Conservation (phyloP, 1,140 invertebrate species). For the Oncopodura yosiiana region DNA sequence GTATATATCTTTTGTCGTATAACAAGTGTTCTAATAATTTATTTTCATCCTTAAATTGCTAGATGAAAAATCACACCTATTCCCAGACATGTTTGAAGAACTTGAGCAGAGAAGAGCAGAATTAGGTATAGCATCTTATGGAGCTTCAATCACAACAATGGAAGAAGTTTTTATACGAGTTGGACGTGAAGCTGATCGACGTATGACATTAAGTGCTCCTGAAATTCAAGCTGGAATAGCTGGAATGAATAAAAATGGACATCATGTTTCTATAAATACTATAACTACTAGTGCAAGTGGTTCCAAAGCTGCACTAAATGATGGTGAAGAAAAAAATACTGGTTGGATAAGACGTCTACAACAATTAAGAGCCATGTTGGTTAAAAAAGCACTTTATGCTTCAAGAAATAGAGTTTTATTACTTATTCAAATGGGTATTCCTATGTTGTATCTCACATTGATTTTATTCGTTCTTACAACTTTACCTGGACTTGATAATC, state of each 20-base stretch:
- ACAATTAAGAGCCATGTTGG: conserved; percentile 38
- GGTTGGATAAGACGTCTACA: conserved; percentile 36
- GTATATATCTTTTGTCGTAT: no score
- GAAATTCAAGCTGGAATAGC: conserved; percentile 44
- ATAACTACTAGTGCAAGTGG: conserved; percentile 60
- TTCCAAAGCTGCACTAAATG: no score
- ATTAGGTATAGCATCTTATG: conserved; percentile 47
- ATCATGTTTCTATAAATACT: conserved; percentile 56
- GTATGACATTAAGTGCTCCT: no score
- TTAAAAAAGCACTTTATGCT: conserved; percentile 38
- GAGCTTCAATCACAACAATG: conserved; percentile 40
- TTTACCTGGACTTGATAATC: conserved; percentile 38
- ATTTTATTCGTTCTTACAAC: conserved; percentile 40
- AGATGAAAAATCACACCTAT: conserved; percentile 36
- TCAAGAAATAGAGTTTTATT: conserved; percentile 36
- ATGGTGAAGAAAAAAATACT: conserved; percentile 30
- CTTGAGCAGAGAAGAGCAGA: conserved; percentile 42
- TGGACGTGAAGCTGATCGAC: conserved; percentile 52
- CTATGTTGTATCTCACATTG: conserved; percentile 40
- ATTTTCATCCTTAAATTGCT: no score
- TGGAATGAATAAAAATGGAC: conserved; percentile 40
- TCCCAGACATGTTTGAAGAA: conserved; percentile 43
- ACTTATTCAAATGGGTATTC: conserved; percentile 40
- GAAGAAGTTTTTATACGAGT: conserved; percentile 58
- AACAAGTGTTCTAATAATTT: no score